Evolutionary conservation across 1,140 invertebrate genomes (phyloP).

Genomic region (Ctenoplectra terminalis): DNA sequence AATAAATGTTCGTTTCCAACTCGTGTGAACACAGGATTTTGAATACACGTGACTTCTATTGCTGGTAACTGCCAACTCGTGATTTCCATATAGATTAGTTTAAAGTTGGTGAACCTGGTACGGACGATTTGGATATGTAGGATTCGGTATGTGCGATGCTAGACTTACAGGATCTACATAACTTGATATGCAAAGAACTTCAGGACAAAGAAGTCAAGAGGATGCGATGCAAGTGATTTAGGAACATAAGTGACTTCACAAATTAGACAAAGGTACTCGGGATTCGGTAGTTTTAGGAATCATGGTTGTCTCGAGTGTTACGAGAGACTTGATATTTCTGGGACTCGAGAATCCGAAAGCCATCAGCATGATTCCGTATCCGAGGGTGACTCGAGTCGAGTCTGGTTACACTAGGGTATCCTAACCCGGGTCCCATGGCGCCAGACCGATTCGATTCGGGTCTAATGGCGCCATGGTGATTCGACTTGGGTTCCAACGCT

Average conservation of each 20-base stretch:
- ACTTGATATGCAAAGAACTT: too few species aligned
- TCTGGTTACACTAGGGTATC: too few species aligned
- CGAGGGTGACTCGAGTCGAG: too few species aligned
- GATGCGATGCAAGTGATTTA: background rate
- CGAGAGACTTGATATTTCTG: background rate
- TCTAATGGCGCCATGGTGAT: background rate
- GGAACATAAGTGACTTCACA: background rate
- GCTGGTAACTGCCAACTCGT: background rate
- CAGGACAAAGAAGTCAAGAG: background rate
- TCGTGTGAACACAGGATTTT: background rate
- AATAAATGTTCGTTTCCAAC: background rate
- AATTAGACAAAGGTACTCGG: background rate
- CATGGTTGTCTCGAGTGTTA: background rate
- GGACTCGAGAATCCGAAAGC: too few species aligned
- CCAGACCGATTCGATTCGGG: background rate
- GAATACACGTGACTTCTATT: background rate
- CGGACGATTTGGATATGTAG: background rate
- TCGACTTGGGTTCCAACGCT: background rate
- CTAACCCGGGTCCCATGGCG: background rate
- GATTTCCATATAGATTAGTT: constrained; percentile 19
- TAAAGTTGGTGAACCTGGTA: background rate
- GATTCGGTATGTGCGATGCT: too few species aligned
- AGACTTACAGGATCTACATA: background rate
- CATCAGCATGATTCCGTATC: background rate
- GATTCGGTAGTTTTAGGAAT: background rate